Conservation (phyloP, 1,140 invertebrate genomes). For the Macrosteles quadrilineatus region DNA sequence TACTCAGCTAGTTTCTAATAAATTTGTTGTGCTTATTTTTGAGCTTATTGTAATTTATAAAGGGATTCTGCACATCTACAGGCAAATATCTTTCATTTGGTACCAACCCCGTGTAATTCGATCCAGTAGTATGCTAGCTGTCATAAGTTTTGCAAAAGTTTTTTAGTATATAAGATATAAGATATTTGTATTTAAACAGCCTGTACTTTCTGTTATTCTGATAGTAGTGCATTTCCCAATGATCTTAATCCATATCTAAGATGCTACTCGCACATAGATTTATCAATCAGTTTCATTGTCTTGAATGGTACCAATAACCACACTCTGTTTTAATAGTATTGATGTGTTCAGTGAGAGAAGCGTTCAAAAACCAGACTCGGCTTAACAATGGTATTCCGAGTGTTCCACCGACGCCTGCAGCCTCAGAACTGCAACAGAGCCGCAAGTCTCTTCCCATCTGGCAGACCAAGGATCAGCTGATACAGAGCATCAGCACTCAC, state of each 20-base stretch:
- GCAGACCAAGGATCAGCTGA: slow-evolving; percentile 69
- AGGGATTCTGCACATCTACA: too few relatives aligned
- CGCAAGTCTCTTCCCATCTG: slow-evolving; percentile 72
- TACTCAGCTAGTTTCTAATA: too few relatives aligned
- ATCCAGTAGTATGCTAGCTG: too few relatives aligned
- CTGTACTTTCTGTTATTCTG: neutral
- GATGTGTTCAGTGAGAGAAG: slow-evolving; percentile 51
- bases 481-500: slow-evolving; percentile 75
- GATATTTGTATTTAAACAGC: neutral
- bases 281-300: too few relatives aligned
- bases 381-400: slow-evolving; percentile 64
- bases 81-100: too few relatives aligned
- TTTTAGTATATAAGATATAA: neutral
- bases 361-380: slow-evolving; percentile 58
- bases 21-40: too few relatives aligned
- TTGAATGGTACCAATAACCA: too few relatives aligned
- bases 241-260: too few relatives aligned
- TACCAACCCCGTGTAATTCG: too few relatives aligned
- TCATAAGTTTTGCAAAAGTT: too few relatives aligned
- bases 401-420: slow-evolving; percentile 57
- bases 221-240: neutral
- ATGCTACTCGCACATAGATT: neutral
- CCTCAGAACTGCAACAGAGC: slow-evolving; percentile 55
- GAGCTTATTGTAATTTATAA: too few relatives aligned
- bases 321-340: too few relatives aligned